Base-by-base conservation (phyloP, 1,140 invertebrate genomes). In the Musca domestica region DNA sequence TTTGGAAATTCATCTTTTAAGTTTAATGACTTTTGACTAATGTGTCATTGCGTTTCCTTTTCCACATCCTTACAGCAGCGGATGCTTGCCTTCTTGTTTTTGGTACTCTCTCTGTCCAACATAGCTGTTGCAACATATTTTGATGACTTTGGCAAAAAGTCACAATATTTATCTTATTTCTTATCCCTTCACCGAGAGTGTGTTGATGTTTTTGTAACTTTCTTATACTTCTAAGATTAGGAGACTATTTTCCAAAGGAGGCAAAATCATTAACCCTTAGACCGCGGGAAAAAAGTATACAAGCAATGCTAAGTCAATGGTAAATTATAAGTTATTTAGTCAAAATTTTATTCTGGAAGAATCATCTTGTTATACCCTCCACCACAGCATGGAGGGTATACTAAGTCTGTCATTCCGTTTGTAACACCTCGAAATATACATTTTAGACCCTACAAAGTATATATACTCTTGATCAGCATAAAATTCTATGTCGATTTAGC, bases 61-160 rank as follows among this genome's bases (percentile, higher is more conserved):
- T 41, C 27, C 34, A 9, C 34, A 41, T 41, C 34, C 34, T 12
- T 41, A 9, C 12, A 41, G 10, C 12, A 41, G 10, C 4, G 10
- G 52, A 15, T 27, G 23, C 52, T 61, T 61, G 27, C 27, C 5
- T 61, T 61, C 19, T 41, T 61, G 34, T 12, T 41, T 5, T 10
- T 41, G 34, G 2, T 30, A 30, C 27, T 30, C 17, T 30, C 41
- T 5, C 52, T 54, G 14, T 30, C 22, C 34, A 30, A 30, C 54
- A 41, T 41, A 41, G 34, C 34, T 41, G 34, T 41, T 61, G 56
- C 56, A 61, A 27, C 56, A 61, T 61, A 61, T 61, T 61, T 61
- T 61, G 56, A 61, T 61, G 56, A 61, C 56, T 61, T 34, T 30
- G 34, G 56, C 56, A 61, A 34, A 61, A 61, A 61, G 56, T 23